Conservation (phyloP, 2,888 invertebrate genomes). For the Eurytoma californica region DNA sequence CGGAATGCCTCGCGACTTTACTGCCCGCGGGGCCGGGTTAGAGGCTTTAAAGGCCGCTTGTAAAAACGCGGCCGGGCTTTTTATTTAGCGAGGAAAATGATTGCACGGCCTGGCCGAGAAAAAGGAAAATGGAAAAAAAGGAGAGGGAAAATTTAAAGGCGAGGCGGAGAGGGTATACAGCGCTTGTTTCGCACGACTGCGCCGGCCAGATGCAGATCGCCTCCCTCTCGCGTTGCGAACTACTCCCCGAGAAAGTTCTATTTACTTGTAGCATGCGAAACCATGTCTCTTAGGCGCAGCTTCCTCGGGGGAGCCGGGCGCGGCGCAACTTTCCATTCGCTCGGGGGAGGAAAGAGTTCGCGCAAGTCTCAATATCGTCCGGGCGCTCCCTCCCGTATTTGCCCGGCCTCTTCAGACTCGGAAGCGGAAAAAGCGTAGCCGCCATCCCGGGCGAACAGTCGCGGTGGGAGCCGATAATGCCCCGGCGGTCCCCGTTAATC, state of each 20-base stretch:
- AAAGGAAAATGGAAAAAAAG: too few species aligned
- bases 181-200: too few species aligned
- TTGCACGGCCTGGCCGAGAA: too few species aligned
- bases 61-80: too few species aligned
- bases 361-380: not conserved
- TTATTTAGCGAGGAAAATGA: too few species aligned
- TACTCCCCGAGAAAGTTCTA: slow-evolving; percentile 36
- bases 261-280: slow-evolving; percentile 27
- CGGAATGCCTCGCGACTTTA: not conserved
- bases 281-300: slow-evolving; percentile 3
- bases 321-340: slow-evolving; percentile 34
- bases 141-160: too few species aligned
- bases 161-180: too few species aligned
- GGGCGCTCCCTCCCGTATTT: not conserved
- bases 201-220: not conserved
- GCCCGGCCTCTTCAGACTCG: not conserved
- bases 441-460: too few species aligned
- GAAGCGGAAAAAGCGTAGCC: not conserved
- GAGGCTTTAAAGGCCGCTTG: too few species aligned
- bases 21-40: not conserved
- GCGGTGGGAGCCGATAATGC: too few species aligned
- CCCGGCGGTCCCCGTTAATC: too few species aligned
- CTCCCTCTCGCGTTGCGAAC: not conserved
- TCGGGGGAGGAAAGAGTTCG: not conserved
- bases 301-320: slow-evolving; percentile 15